Evolutionary conservation across 2,113 vertebrate genomes (phyloP).

Genomic region (Potamarius usumacintae): DNA sequence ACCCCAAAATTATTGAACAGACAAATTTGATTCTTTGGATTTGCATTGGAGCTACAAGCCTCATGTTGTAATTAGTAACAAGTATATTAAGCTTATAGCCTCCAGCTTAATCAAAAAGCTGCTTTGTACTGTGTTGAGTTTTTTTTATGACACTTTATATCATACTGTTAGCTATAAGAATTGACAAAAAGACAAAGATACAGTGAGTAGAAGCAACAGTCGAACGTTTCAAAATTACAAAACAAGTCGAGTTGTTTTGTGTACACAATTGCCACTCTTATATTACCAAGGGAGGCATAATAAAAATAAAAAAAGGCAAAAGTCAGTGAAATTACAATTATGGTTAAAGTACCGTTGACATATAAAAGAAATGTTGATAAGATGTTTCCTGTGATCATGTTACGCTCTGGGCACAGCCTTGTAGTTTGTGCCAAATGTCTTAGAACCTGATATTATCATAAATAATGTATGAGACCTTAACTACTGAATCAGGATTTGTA

Average conservation of each 20-base stretch:
- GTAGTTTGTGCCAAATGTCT: slow-evolving; percentile 37
- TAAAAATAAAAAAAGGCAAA: neutral
- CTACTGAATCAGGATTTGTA: neutral
- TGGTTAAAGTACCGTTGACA: neutral
- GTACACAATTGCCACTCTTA: neutral
- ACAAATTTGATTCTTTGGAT: neutral
- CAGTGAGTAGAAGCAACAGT: neutral
- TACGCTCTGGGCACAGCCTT: slow-evolving; percentile 8
- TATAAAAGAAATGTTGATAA: slow-evolving; percentile 5
- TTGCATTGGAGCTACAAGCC: neutral
- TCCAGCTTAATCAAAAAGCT: neutral
- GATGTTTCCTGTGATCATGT: slow-evolving; percentile 28
- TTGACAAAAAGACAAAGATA: neutral
- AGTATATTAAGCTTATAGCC: neutral
- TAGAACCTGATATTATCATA: slow-evolving; percentile 40
- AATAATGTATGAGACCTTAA: slow-evolving; percentile 30
- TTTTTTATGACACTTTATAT: neutral
- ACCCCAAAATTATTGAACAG: neutral
- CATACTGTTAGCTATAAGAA: neutral
- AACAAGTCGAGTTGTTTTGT: neutral
- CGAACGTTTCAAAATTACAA: neutral
- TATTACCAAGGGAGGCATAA: neutral
- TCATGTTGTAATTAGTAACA: neutral
- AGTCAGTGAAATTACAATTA: neutral
- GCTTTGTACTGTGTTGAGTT: neutral